A percentile compares a stretch with the other conserved stretches of the same genome.
These are phyloP conservation scores for Anser brachyrhynchus DNA, from an alignment of 2,113 vertebrate species.

Conservation along the genomic window DNA sequence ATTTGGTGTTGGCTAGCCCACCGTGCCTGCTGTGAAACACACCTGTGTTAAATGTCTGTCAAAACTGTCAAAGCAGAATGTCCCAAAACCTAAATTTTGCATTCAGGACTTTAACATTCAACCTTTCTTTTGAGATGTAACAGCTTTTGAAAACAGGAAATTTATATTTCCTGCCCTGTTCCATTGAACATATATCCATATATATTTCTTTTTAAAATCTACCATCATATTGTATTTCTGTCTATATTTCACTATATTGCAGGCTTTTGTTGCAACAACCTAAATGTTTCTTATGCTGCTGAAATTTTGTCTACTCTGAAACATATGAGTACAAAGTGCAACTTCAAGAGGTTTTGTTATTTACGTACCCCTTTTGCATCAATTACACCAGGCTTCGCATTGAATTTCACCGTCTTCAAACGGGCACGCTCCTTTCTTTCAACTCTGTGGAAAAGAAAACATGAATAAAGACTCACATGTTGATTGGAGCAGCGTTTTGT, in stretches of 20 bases:
- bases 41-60: constrained; percentile 70
- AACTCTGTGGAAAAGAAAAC: constrained; percentile 80
- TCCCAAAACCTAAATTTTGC: neutral
- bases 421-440: constrained; percentile 95
- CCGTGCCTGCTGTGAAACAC: neutral
- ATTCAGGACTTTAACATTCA: neutral
- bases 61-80: constrained; percentile 68
- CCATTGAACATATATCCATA: neutral
- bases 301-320: constrained; percentile 1
- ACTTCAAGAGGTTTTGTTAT: constrained; percentile 14
- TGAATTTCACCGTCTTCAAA: constrained; percentile 98
- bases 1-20: neutral
- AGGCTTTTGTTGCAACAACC: neutral
- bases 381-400: constrained; percentile 90
- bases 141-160: neutral
- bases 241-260: neutral
- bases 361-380: constrained; percentile 95
- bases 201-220: neutral
- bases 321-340: neutral
- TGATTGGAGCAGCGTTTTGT: neutral
- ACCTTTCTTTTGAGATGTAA: neutral
- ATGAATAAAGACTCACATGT: neutral
- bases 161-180: neutral
- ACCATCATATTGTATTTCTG: neutral
- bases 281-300: neutral